phyloP scores from a whole-genome alignment of 2,113 vertebrate species.

The Mystacornis crossleyi region DNA sequence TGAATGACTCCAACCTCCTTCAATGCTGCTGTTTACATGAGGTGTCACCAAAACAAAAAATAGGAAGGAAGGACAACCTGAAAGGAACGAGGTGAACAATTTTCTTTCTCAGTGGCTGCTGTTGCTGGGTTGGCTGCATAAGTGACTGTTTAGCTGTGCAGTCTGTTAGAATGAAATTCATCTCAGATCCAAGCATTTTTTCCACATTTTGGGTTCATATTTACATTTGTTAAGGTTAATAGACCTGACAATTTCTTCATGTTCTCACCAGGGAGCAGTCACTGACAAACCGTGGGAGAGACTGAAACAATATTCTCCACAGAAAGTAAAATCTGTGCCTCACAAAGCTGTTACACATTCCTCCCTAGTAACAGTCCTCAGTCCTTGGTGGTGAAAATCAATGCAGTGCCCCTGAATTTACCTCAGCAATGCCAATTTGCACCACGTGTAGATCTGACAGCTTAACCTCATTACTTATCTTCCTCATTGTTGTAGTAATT shows the following conservation, averaged over 20 bases:
- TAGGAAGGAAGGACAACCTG: neutral
- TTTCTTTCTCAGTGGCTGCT: neutral
- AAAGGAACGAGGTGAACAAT: neutral
- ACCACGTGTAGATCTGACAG: neutral
- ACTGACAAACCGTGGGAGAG: neutral
- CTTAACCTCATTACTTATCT: neutral
- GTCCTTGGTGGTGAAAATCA: neutral
- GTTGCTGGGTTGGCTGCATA: neutral
- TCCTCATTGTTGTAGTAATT: neutral
- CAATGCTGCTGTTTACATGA: neutral
- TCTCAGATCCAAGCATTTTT: constrained; percentile 46
- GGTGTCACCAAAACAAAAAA: neutral
- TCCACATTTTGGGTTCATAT: constrained; percentile 55
- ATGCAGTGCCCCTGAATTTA: neutral
- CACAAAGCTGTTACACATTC: neutral
- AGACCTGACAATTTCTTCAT: constrained; percentile 69
- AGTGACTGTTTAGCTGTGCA: constrained; percentile 47
- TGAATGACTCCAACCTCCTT: neutral
- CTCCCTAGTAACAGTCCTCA: neutral
- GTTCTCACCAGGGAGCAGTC: constrained; percentile 62
- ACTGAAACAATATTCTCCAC: constrained; percentile 9
- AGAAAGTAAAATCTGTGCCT: neutral
- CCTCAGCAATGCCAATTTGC: neutral
- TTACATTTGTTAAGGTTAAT: constrained; percentile 74
- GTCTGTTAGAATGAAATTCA: constrained; percentile 57